Evolutionary conservation across 2,888 invertebrate genomes (phyloP).

Genomic region (Tineola bisselliella): DNA sequence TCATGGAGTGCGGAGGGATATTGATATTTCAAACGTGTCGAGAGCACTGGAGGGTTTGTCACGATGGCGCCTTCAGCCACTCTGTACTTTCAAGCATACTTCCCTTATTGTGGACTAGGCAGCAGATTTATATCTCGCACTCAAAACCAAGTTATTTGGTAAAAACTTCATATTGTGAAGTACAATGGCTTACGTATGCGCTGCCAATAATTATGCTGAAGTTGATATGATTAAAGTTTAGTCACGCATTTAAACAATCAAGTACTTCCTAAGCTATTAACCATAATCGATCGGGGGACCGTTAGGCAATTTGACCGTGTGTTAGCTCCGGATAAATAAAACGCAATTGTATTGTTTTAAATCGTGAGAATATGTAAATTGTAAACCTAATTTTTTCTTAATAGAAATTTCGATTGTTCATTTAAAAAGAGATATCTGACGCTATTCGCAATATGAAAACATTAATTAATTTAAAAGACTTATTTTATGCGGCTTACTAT

Average conservation of each 20-base stretch:
- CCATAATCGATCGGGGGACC: not conserved
- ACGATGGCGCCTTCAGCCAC: conserved; percentile 37
- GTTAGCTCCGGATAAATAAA: not conserved
- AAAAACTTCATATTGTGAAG: too few species aligned
- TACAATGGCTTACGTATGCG: too few species aligned
- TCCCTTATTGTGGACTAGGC: conserved; percentile 14
- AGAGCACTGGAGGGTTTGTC: conserved; percentile 30
- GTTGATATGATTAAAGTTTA: not conserved
- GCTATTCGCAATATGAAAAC: too few species aligned
- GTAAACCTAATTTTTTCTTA: not conserved
- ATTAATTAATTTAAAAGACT: too few species aligned
- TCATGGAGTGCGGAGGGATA: conserved; percentile 21
- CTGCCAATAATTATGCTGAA: not conserved
- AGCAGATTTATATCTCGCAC: conserved; percentile 45
- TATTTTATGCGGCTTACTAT: too few species aligned
- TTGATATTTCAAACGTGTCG: conserved; percentile 34
- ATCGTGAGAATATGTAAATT: not conserved
- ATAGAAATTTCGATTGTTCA: not conserved
- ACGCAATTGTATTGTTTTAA: not conserved
- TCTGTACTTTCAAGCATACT: conserved; percentile 29
- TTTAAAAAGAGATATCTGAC: too few species aligned
- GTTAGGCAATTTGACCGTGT: not conserved
- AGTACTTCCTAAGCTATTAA: not conserved
- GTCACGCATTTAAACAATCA: not conserved
- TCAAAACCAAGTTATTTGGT: not conserved